Conservation (phyloP, 37 sponge, comb jelly and placozoan species). For the Hexactinellida sp. region DNA sequence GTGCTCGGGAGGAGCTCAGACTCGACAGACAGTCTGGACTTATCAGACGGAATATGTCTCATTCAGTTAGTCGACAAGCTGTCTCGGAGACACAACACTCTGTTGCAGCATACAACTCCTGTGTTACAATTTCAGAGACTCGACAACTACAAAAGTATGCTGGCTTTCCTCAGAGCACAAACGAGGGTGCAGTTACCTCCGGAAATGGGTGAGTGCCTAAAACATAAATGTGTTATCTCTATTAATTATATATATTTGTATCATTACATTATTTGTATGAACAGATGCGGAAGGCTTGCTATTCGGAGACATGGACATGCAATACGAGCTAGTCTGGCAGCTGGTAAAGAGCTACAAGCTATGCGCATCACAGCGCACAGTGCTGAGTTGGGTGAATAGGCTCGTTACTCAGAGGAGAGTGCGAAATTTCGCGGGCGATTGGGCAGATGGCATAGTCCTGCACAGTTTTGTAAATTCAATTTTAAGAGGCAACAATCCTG, state of each 20-base stretch:
- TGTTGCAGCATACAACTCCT: background rate
- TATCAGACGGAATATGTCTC: conserved; percentile 4
- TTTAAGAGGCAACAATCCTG: background rate
- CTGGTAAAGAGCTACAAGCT: background rate
- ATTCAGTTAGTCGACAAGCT: background rate
- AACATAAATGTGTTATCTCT: background rate
- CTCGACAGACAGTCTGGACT: background rate
- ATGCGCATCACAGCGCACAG: background rate
- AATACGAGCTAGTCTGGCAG: background rate
- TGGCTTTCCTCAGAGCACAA: background rate
- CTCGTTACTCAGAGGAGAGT: background rate
- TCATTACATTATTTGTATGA: background rate
- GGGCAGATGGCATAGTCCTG: background rate
- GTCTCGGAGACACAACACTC: background rate
- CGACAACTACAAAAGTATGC: background rate
- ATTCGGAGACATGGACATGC: background rate
- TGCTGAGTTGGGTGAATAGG: background rate
- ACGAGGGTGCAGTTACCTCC: background rate
- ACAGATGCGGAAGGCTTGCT: background rate
- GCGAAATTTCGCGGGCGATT: background rate
- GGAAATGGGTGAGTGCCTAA: background rate
- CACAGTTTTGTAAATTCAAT: background rate
- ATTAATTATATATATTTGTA: background rate
- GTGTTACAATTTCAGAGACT: background rate
- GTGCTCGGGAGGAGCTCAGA: background rate